Evolutionary conservation across 2,797 vertebrate species (phyloP).

Genomic region (Ctenopoma multispine): DNA sequence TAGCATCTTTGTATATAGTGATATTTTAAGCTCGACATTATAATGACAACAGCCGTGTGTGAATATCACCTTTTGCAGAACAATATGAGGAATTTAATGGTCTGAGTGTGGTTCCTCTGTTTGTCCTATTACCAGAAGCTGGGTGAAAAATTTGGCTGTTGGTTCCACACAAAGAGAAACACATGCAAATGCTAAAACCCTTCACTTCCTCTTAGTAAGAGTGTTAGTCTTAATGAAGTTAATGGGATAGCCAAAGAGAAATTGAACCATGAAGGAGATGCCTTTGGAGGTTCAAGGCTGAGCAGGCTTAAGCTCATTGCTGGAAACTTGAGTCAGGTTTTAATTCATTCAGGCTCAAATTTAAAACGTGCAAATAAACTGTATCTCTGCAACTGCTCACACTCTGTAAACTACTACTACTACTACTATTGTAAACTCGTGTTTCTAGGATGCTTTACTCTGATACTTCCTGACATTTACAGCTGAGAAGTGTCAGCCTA

Average conservation of each 20-base stretch:
- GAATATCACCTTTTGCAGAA: slow-evolving; percentile 14
- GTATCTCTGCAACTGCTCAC: background rate
- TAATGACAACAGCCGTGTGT: background rate
- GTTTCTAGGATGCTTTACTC: background rate
- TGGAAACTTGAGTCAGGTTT: background rate
- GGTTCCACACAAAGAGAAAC: slow-evolving; percentile 17
- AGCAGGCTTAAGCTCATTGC: background rate
- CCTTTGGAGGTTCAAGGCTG: slow-evolving; percentile 37
- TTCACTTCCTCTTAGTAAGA: slow-evolving; percentile 64
- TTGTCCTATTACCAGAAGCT: slow-evolving; percentile 4
- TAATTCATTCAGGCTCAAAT: background rate
- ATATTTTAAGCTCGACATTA: background rate
- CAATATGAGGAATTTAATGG: slow-evolving; percentile 17
- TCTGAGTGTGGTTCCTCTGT: slow-evolving; percentile 15
- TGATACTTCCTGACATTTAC: background rate
- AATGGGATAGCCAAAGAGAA: slow-evolving; percentile 46
- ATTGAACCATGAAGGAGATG: slow-evolving; percentile 25
- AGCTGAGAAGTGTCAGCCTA: slow-evolving; percentile 20
- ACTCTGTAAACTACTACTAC: no score
- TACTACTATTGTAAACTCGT: background rate
- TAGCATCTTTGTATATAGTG: background rate
- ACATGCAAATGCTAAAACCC: slow-evolving; percentile 32
- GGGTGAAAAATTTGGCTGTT: background rate
- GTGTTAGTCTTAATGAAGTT: slow-evolving; percentile 77
- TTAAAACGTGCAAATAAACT: background rate